Evolutionary conservation across 2,888 invertebrate species (phyloP).

Genomic region (Hirtodrosophila duncani): DNA sequence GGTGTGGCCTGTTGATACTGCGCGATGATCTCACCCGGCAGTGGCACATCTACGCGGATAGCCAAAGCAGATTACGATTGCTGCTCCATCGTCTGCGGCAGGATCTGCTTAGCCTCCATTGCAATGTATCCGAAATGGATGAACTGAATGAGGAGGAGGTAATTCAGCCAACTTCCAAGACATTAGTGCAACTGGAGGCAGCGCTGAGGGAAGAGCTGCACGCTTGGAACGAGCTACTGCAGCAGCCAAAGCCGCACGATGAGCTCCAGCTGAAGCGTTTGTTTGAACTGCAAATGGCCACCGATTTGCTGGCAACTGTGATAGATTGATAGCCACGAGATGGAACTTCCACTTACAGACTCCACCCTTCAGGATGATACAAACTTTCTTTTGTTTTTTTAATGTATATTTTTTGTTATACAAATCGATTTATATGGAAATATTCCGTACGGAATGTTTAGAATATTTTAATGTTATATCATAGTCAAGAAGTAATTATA

Average conservation of each 20-base stretch:
- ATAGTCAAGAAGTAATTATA: too few species aligned
- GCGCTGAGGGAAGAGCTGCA: conserved; percentile 61
- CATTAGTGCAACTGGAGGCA: conserved; percentile 50
- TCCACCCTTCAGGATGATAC: too few species aligned
- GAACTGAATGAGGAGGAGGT: conserved; percentile 11
- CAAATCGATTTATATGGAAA: too few species aligned
- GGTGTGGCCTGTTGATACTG: conserved; percentile 63
- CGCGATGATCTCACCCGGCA: conserved; percentile 32
- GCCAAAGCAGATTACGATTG: conserved; percentile 41
- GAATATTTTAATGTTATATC: too few species aligned
- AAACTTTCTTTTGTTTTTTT: too few species aligned
- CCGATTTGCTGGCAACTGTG: conserved; percentile 44
- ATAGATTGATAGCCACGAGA: conserved; percentile 26
- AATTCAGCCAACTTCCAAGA: conserved; percentile 7
- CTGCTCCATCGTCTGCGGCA: conserved; percentile 52
- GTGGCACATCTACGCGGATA: conserved; percentile 60
- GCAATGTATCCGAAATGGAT: conserved; percentile 48
- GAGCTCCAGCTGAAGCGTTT: conserved; percentile 10
- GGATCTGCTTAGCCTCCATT: conserved; percentile 57
- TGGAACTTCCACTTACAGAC: too few species aligned
- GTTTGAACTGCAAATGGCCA: conserved; percentile 45
- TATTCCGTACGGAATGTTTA: too few species aligned
- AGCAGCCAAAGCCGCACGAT: background rate
- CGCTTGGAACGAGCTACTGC: conserved; percentile 18
- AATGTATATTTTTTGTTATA: too few species aligned